phyloP scores from a whole-genome alignment of 2,113 vertebrate genomes.

The Boleophthalmus pectinirostris region DNA sequence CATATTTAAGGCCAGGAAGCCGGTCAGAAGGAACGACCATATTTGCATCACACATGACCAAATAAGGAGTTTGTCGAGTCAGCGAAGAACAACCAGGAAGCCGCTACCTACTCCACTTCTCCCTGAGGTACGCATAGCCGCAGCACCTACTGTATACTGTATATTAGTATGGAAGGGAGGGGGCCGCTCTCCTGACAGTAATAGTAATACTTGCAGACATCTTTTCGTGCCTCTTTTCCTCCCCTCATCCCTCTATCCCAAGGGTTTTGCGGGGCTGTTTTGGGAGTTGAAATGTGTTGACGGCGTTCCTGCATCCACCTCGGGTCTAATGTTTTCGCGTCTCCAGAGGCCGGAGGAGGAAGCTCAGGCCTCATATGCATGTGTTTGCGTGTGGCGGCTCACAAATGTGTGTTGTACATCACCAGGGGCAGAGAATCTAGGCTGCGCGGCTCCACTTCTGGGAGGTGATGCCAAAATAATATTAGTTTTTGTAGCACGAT shows the following conservation, averaged over 20 bases:
- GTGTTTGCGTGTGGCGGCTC: conserved; percentile 8
- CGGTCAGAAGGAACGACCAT: not conserved
- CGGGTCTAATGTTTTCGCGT: conserved; percentile 63
- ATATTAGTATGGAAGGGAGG: not conserved
- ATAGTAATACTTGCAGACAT: conserved; percentile 77
- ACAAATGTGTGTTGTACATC: conserved; percentile 37
- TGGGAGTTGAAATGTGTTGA: conserved; percentile 77
- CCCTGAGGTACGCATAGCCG: conserved; percentile 40
- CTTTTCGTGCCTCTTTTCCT: conserved; percentile 61
- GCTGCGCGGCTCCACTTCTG: conserved; percentile 44
- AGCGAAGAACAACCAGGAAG: conserved; percentile 21
- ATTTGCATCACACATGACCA: conserved; percentile 11
- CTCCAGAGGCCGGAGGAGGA: conserved; percentile 44
- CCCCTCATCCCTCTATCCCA: conserved; percentile 66
- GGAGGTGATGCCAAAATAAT: conserved; percentile 61
- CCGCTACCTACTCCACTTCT: conserved; percentile 41
- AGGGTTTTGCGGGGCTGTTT: conserved; percentile 62
- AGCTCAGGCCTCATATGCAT: conserved; percentile 33
- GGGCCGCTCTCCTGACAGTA: conserved; percentile 64
- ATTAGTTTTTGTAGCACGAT: conserved; percentile 48
- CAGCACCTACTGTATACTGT: conserved; percentile 20
- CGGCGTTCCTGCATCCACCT: conserved; percentile 61
- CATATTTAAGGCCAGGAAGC: conserved; percentile 9
- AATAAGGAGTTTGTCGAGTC: conserved; percentile 1
- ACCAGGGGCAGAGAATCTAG: conserved; percentile 38